These are phyloP conservation scores for Muricea muricata DNA, from an alignment of 92 coral and sea anemone species.

Conservation along the genomic window DNA sequence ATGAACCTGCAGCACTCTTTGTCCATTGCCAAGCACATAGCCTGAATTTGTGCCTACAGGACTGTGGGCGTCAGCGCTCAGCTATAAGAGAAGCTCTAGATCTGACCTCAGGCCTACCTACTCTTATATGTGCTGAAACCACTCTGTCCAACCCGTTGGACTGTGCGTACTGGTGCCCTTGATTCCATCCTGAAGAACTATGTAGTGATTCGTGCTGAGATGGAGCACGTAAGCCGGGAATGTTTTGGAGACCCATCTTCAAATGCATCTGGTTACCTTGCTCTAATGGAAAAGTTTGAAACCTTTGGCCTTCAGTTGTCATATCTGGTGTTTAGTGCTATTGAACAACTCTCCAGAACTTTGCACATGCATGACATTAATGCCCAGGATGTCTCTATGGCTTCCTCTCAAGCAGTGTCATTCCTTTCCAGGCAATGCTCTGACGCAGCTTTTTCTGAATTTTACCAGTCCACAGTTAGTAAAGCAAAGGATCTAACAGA, in stretches of 20 bases:
- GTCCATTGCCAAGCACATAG: conserved; percentile 13
- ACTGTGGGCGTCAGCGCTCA: neutral
- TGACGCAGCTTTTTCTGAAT: neutral
- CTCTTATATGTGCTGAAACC: neutral
- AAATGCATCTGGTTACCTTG: conserved; percentile 11
- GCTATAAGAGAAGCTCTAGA: neutral
- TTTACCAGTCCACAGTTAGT: neutral
- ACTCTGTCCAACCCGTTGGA: conserved; percentile 14
- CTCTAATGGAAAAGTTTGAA: conserved; percentile 15
- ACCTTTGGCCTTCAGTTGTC: conserved; percentile 23
- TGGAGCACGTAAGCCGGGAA: neutral
- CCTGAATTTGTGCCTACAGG: conserved; percentile 15
- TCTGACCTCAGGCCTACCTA: conserved; percentile 17
- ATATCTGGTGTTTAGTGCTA: no score
- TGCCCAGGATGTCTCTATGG: conserved; percentile 19
- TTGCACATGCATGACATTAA: neutral
- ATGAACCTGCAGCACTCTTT: neutral
- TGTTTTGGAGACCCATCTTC: neutral
- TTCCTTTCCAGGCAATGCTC: conserved; percentile 13
- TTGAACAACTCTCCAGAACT: conserved; percentile 6
- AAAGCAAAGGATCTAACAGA: conserved; percentile 19
- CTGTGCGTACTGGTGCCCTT: conserved; percentile 17
- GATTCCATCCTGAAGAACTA: conserved; percentile 17
- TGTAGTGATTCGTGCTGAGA: neutral
- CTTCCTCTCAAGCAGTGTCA: neutral